Evolutionary conservation across 2,113 vertebrate species (phyloP), one percentile per base, ranked within the genome.

Genomic region (Nothoprocta perdicaria): DNA sequence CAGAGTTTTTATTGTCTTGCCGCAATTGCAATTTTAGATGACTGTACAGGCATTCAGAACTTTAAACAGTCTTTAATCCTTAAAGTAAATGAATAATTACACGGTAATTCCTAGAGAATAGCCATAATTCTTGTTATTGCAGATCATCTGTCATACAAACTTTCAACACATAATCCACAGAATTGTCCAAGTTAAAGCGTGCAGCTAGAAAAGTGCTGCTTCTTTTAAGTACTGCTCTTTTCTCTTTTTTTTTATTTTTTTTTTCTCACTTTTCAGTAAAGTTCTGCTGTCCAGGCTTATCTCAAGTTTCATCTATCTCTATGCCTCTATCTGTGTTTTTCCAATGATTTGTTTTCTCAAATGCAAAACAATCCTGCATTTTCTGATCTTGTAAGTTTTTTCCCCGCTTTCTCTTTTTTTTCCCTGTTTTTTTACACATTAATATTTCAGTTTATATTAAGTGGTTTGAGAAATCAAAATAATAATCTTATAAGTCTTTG

Each of bases 381-480:
- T 73, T 66, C 13, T 26, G 22, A 11, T 14, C 0, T 35, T 24
- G 3, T 27, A 23, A 0, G 1, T 3, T 33, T 87, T 87, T 80
- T 69, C 24, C 19, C 18, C 22, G 43, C 14, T 46, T 60, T 60
- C 69, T 66, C 13, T 38, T 50, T 11, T 4, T 46, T 93, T 80
- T 50, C 5, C 3, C 38, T 93, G 79, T 87, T 87, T 18, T 27
- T 90, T 87, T 84, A 18, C 14, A 86, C 83, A 71, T n/a, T 80
- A 41, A n/a, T 91, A 52, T 78, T 58, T 90, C 33, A 17, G n/a
- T 63, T 46, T 63, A 31, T 75, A 63, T 33, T 22, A 38, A 73
- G 9, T 67, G 12, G 27, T 63, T 95, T 77, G 75, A 71, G 45
- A 95, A 95, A 93, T 69, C 33, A 68, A 81, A 73, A 53, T 69